These are phyloP conservation scores for Mergus octosetaceus DNA, from an alignment of 2,797 vertebrate genomes.

Conservation along the genomic window DNA sequence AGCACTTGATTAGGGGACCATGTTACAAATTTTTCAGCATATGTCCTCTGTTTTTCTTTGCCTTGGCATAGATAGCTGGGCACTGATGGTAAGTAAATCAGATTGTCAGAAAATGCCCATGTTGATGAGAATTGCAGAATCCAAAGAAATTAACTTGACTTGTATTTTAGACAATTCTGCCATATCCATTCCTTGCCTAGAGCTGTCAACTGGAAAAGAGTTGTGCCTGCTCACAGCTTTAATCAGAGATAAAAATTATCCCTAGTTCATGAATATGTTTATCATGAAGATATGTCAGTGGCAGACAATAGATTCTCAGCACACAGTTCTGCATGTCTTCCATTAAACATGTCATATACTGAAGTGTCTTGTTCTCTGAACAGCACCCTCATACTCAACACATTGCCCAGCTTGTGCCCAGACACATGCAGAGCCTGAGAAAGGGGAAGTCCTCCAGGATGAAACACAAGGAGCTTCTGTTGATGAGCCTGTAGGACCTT, in stretches of 20 bases:
- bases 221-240: slow-evolving; percentile 19
- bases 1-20: slow-evolving; percentile 72
- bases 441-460: neutral
- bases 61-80: slow-evolving; percentile 71
- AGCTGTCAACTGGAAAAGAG: slow-evolving; percentile 21
- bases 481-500: neutral
- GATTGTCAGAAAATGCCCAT: slow-evolving; percentile 53
- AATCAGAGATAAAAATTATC: slow-evolving; percentile 54
- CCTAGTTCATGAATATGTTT: slow-evolving; percentile 59
- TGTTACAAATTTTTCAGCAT: slow-evolving; percentile 73
- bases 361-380: neutral
- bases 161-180: slow-evolving; percentile 47
- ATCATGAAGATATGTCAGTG: slow-evolving; percentile 29
- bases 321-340: neutral
- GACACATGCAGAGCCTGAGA: neutral
- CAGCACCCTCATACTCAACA: neutral
- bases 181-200: slow-evolving; percentile 31
- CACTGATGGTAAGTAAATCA: slow-evolving; percentile 61
- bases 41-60: slow-evolving; percentile 74
- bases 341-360: neutral
- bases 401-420: neutral
- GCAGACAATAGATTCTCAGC: slow-evolving; percentile 36
- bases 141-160: slow-evolving; percentile 58
- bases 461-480: neutral
- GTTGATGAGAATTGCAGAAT: slow-evolving; percentile 46